A percentile compares a stretch with the other conserved stretches of the same genome.
Conservation (phyloP, 2,113 vertebrate species). For the Rhabdornis inornatus region DNA sequence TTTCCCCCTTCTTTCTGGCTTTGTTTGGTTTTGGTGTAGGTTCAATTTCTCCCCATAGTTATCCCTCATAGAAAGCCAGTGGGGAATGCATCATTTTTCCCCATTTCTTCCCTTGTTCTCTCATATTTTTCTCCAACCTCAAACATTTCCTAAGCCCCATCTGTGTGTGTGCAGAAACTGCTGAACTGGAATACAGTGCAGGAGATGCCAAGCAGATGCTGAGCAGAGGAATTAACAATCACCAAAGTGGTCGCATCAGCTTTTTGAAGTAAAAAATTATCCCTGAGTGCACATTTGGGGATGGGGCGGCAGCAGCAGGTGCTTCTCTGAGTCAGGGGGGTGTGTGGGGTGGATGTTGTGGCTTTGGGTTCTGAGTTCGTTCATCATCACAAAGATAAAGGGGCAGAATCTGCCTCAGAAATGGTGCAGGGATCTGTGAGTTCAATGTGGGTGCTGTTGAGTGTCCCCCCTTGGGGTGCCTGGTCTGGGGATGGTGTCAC, state of each 20-base stretch:
- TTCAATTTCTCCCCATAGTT: not conserved
- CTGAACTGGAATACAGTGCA: not conserved
- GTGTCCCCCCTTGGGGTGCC: not conserved
- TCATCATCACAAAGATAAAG: not conserved
- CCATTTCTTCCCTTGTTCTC: not conserved
- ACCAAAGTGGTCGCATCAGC: slow-evolving; percentile 25
- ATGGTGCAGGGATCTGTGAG: not conserved
- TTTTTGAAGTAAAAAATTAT: slow-evolving; percentile 29
- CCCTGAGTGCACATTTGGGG: not conserved
- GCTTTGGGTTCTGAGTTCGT: not conserved
- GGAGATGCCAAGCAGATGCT: slow-evolving; percentile 16
- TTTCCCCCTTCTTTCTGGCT: not conserved
- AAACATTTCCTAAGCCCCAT: not conserved
- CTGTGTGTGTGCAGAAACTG: not conserved
- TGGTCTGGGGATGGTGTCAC: accelerated
- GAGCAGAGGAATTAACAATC: slow-evolving; percentile 10
- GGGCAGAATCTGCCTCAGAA: not conserved
- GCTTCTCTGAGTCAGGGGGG: not conserved
- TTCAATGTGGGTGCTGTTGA: not conserved
- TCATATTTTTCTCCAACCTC: not conserved
- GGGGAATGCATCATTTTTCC: not conserved
- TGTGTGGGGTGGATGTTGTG: not conserved
- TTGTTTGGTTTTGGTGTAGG: not conserved
- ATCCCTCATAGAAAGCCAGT: not conserved
- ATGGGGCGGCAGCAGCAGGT: not conserved